Evolutionary conservation across 2,797 vertebrate species (phyloP).

Genomic region (Typhlichthys eigenmanni): DNA sequence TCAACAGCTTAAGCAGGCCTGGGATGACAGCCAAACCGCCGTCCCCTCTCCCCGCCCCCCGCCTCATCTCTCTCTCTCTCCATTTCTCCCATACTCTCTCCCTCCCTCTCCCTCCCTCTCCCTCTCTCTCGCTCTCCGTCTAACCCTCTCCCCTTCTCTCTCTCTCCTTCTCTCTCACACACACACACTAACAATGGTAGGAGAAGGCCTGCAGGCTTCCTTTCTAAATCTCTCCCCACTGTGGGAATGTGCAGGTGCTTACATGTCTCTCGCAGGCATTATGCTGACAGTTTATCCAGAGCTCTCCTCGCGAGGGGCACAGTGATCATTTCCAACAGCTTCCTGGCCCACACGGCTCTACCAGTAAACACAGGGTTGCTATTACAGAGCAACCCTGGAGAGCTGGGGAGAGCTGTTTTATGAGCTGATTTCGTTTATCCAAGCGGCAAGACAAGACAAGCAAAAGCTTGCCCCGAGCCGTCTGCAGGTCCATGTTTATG

Average conservation of each 20-base stretch:
- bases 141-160: no score
- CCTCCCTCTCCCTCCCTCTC: conserved; percentile 2
- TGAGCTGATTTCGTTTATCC: conserved; percentile 24
- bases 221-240: conserved; percentile 57
- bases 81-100: neutral
- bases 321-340: conserved; percentile 56
- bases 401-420: conserved; percentile 20
- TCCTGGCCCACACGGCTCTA: conserved; percentile 41
- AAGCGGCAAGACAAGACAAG: conserved; percentile 33
- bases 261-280: conserved; percentile 68
- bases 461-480: conserved; percentile 26
- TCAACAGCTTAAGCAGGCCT: conserved; percentile 63
- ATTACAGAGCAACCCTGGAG: conserved; percentile 31
- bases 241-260: conserved; percentile 62
- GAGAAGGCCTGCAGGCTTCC: conserved; percentile 63
- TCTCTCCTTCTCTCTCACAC: neutral
- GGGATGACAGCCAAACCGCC: conserved; percentile 54
- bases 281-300: conserved; percentile 25
- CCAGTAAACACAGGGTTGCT: conserved; percentile 48
- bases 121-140: neutral
- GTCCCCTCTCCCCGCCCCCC: conserved; percentile 26
- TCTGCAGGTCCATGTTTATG: conserved; percentile 30
- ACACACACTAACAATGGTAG: conserved; percentile 28
- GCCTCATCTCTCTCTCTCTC: conserved; percentile 19
- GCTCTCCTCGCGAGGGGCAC: neutral